A percentile compares a stretch with the other conserved stretches of the same genome.
These are phyloP conservation scores for Eupeodes luniger DNA, from an alignment of 2,888 invertebrate genomes.

Conservation along the genomic window DNA sequence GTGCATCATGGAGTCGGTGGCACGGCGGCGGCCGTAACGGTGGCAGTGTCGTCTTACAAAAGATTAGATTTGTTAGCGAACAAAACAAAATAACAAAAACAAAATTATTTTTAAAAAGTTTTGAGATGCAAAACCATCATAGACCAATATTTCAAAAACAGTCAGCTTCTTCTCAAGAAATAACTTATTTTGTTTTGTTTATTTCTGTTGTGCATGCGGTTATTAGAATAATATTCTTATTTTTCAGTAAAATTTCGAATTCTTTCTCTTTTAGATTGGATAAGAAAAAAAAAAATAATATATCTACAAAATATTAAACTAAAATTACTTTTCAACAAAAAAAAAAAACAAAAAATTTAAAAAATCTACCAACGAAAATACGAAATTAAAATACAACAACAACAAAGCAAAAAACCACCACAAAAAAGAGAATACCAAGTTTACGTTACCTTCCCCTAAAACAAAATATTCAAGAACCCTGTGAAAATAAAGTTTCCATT, in stretches of 20 bases:
- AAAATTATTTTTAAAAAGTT: background rate
- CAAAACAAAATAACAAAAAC: background rate
- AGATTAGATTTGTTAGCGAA: slow-evolving; percentile 13
- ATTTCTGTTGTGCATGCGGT: background rate
- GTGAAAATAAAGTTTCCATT: slow-evolving; percentile 18
- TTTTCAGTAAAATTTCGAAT: slow-evolving; percentile 47
- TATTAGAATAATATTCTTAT: background rate
- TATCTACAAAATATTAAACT: background rate
- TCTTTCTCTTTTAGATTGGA: slow-evolving; percentile 67
- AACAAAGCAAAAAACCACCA: background rate
- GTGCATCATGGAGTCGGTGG: background rate
- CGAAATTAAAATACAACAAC: slow-evolving; percentile 41
- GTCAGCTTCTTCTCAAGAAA: slow-evolving; percentile 11
- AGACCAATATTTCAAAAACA: slow-evolving; percentile 22
- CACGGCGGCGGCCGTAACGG: no score
- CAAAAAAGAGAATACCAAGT: background rate
- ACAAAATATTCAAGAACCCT: background rate
- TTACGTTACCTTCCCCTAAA: background rate
- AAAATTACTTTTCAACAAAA: slow-evolving; percentile 10
- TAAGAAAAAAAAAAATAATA: slow-evolving; percentile 12
- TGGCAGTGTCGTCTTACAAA: background rate
- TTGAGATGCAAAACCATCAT: background rate
- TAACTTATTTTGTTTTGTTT: slow-evolving; percentile 12
- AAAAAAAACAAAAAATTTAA: slow-evolving; percentile 17
- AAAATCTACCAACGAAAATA: slow-evolving; percentile 56